Base-by-base conservation (phyloP, 2,888 invertebrate species). In the Chalcosyrphus nemorum region DNA sequence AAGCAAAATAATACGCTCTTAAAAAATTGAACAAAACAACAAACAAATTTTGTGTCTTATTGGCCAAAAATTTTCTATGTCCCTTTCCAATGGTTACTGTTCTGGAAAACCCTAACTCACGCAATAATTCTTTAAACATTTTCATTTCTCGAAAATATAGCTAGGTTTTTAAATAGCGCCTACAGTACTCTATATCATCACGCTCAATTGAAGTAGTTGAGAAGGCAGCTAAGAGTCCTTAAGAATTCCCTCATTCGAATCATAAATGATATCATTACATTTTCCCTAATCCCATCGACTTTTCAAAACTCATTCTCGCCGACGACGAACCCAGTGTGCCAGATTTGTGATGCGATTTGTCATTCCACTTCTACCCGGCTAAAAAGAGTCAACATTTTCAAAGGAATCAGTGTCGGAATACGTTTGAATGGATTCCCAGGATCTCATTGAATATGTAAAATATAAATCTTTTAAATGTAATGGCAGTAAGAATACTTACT, bases 391-490 rank as follows among this genome's bases (percentile, higher is more conserved):
- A 13, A 52, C 38, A 35, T 71, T 71, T n/a, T 50, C 21, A 47
- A 38, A 9, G 47, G 57, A 54, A 70, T 45, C 61, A 45, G 54
- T 68, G 52, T 54, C 54, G 52, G 19, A 47, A 21, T 32, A 19
- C 35, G 27, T 50, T 66, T 38, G 17, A 66, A 50, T 50, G 47
- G 75, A 66, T 57, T 75, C 24, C 9, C 6, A 9, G 32, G 21
- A 50, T 54, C 66, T 68, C 54, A 61, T 74, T 80, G 66, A 54
- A 68, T 68, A 77, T 77, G 59, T 57, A 29, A 41, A 68, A 70
- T 52, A 77, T 47, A 66, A 57, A 75, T 47, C 63, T 63, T 56
- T 50, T 15, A 47, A 57, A 70, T 70, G 32, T 32, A 59, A 59
- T 50, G 29, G 27, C 4, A 13, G 32, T 7, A 47, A 24, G 24